Evolutionary conservation across 2,113 vertebrate species (phyloP).

Genomic region (Mustela lutreola): DNA sequence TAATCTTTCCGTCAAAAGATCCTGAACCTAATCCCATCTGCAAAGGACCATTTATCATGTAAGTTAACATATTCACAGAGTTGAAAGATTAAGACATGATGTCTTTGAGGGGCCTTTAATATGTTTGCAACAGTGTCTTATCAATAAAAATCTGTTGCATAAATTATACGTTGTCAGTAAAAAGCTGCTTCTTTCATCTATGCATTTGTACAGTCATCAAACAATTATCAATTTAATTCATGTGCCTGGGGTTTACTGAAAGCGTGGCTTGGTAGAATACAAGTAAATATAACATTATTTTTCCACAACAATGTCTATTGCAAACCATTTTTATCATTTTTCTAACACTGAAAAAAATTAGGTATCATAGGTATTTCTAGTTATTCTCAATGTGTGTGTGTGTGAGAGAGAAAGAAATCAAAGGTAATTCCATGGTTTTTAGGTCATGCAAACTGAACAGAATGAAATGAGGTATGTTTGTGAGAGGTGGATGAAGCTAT

Average conservation of each 20-base stretch:
- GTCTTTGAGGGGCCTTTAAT: not conserved
- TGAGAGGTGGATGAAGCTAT: not conserved
- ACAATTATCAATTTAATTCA: not conserved
- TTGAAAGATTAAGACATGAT: not conserved
- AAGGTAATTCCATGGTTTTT: not conserved
- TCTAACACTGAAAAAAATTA: not conserved
- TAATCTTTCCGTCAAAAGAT: not conserved
- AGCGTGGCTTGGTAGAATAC: not conserved
- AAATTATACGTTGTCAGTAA: not conserved
- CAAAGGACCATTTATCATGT: not conserved
- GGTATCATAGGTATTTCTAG: not conserved
- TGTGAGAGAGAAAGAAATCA: not conserved
- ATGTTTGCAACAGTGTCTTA: not conserved
- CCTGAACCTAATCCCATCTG: not conserved
- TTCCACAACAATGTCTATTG: not conserved
- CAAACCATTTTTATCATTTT: not conserved
- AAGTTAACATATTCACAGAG: not conserved
- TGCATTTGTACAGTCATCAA: not conserved
- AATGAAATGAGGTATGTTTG: not conserved
- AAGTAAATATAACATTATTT: not conserved
- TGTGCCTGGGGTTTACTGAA: not conserved
- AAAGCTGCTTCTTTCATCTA: not conserved
- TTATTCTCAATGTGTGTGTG: not conserved
- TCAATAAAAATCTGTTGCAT: not conserved
- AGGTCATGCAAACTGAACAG: not conserved